Evolutionary conservation across 53 echinoderm and acorn worm species (phyloP), one percentile per base, ranked within the genome.

Genomic region (Holothuria scabra): DNA sequence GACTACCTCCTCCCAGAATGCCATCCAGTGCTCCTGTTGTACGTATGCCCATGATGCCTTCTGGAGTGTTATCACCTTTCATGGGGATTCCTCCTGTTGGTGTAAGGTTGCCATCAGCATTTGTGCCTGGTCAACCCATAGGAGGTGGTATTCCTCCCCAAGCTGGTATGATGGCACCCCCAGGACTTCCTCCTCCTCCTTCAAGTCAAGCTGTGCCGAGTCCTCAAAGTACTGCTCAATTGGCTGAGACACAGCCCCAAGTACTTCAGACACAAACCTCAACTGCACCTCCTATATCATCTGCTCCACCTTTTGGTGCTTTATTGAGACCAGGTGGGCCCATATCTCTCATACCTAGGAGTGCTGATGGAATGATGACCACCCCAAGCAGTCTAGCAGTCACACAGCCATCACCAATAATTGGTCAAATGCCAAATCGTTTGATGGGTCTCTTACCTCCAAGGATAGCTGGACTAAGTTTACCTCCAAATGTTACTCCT

Each of bases 51-150:
- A 84, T 91, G 14, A 88, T 93, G 55, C 93, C 89, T 30, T 62
- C 81, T 0, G 93, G 93, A 13, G 90, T 92, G 28, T 89, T 97
- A 56, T 87, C 94, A 38, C 97, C 90, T 11, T 90, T 97, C 60
- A 81, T 94, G 29, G 88, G 90, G 3, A 90, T 91, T 64, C 48
- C 90, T 86, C 67, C 83, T 88, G 88, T n/a, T 85, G 91, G 37
- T 90, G 93, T 90, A 62, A 85, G 92, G 4, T 90, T 95, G 25
- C 93, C 95, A 57, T 87, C 89, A 34, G 95, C 91, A 12, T 93
- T 95, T 69, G 83, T 88, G 25, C 88, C 88, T n/a, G 88, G 91
- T 31, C 93, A 90, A 37, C 87, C 89, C 4, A 86, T 93, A 46
- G 87, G 91, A 31, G 72, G 81, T 13, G 88, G 91, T 56, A 91